Conservation (phyloP, 2,888 invertebrate species). For the Phania funesta region DNA sequence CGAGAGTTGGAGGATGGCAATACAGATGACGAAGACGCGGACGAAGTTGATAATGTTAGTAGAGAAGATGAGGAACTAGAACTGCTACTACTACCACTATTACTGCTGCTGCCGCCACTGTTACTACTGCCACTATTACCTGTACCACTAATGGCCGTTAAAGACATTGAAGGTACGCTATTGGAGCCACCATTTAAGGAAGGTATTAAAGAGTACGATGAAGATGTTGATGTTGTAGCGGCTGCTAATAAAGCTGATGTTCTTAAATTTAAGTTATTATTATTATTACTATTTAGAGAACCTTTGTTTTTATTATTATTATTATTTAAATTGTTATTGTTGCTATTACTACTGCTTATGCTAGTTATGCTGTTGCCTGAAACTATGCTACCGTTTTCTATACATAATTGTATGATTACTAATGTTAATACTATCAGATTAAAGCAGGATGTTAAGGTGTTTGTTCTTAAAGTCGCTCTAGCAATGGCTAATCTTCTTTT, state of each 20-base stretch:
- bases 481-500: constrained; percentile 40
- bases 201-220: constrained; percentile 35
- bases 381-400: constrained; percentile 71
- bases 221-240: constrained; percentile 61
- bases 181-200: constrained; percentile 9
- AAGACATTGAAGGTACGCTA: constrained; percentile 52
- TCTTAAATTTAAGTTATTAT: constrained; percentile 64
- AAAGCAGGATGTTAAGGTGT: constrained; percentile 31
- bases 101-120: constrained; percentile 43
- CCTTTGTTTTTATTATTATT: constrained; percentile 63
- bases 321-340: constrained; percentile 66
- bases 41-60: constrained; percentile 58
- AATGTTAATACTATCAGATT: constrained; percentile 52
- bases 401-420: constrained; percentile 66
- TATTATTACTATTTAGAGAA: constrained; percentile 59
- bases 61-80: constrained; percentile 65
- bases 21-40: constrained; percentile 52
- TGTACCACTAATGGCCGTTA: constrained; percentile 30
- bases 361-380: constrained; percentile 34
- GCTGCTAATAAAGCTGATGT: constrained; percentile 63
- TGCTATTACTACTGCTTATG: constrained; percentile 39
- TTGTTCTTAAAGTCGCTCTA: neutral
- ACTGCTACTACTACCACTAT: constrained; percentile 63
- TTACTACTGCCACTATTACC: constrained; percentile 59
- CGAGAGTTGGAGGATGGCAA: constrained; percentile 53